Evolutionary conservation across 2,113 vertebrate genomes (phyloP).

Genomic region (Orcinus orca): DNA sequence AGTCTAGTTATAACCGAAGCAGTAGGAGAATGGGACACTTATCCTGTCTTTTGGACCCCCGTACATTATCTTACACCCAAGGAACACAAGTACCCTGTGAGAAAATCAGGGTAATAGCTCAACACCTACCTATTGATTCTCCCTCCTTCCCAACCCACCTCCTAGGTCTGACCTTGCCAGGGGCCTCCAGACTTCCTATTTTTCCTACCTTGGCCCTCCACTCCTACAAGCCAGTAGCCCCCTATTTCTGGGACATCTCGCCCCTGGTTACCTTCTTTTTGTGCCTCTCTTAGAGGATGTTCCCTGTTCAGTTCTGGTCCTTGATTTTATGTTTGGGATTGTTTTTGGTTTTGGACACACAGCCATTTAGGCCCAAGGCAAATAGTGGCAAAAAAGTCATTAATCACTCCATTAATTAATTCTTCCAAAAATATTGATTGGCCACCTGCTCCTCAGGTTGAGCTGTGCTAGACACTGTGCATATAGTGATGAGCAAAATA

Average conservation of each 20-base stretch:
- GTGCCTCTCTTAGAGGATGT: not conserved
- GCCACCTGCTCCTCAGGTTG: not conserved
- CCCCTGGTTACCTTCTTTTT: not conserved
- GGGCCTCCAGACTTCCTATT: not conserved
- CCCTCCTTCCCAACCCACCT: not conserved
- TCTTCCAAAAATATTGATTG: not conserved
- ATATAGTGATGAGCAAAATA: not conserved
- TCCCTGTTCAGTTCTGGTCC: not conserved
- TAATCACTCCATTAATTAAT: not conserved
- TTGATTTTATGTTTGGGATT: not conserved
- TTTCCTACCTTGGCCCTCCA: not conserved
- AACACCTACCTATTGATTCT: not conserved
- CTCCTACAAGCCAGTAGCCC: not conserved
- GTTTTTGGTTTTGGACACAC: not conserved
- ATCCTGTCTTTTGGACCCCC: not conserved
- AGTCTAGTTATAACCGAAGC: conserved; percentile 3
- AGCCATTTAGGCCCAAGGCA: not conserved
- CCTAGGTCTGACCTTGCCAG: not conserved
- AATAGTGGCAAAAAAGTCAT: not conserved
- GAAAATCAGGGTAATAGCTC: not conserved
- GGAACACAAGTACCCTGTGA: not conserved
- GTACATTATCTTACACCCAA: not conserved
- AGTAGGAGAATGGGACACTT: not conserved
- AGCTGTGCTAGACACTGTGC: not conserved
- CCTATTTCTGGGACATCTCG: not conserved